Percentiles rank a stretch among this genome's conserved stretches.
Evolutionary conservation across 2,888 invertebrate species (phyloP).

Genomic region (Himalopsyche anomala): DNA sequence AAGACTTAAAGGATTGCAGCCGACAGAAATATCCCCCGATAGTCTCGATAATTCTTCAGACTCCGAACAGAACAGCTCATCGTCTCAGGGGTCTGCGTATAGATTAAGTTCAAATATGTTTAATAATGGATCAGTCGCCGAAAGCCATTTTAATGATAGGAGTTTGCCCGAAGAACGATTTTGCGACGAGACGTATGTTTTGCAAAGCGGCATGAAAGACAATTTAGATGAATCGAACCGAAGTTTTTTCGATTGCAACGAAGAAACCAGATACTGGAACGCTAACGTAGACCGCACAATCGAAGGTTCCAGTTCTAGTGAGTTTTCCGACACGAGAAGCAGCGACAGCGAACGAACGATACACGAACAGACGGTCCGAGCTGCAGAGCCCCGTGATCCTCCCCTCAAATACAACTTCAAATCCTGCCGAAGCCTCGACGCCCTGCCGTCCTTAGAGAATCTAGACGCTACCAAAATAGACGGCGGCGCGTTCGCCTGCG

Average conservation of each 20-base stretch:
- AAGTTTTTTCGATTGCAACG: conserved; percentile 68
- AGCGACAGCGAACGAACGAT: conserved; percentile 68
- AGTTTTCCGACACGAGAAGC: conserved; percentile 74
- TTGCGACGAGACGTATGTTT: conserved; percentile 65
- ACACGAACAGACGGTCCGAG: conserved; percentile 66
- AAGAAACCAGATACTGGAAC: conserved; percentile 68
- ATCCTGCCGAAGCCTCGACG: conserved; percentile 72
- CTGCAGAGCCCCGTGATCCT: conserved; percentile 60
- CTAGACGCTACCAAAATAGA: conserved; percentile 65
- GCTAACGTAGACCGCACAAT: conserved; percentile 67
- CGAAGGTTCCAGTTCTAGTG: conserved; percentile 70
- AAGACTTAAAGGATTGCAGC: conserved; percentile 69
- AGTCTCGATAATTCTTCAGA: conserved; percentile 71
- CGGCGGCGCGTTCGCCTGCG: conserved; percentile 58
- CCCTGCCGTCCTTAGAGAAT: conserved; percentile 67
- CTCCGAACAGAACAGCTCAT: conserved; percentile 62
- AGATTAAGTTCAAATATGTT: conserved; percentile 49
- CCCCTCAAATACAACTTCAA: conserved; percentile 69
- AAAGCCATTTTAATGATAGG: conserved; percentile 61
- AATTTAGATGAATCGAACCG: conserved; percentile 64
- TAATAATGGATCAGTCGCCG: conserved; percentile 45
- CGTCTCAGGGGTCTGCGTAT: conserved; percentile 63
- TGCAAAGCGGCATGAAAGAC: conserved; percentile 52
- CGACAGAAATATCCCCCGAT: conserved; percentile 72
- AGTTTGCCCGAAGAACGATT: conserved; percentile 65